A percentile compares a stretch with the other conserved stretches of the same genome.
Evolutionary conservation across 2,888 invertebrate species (phyloP).

Genomic region (Metallyticus violacea): DNA sequence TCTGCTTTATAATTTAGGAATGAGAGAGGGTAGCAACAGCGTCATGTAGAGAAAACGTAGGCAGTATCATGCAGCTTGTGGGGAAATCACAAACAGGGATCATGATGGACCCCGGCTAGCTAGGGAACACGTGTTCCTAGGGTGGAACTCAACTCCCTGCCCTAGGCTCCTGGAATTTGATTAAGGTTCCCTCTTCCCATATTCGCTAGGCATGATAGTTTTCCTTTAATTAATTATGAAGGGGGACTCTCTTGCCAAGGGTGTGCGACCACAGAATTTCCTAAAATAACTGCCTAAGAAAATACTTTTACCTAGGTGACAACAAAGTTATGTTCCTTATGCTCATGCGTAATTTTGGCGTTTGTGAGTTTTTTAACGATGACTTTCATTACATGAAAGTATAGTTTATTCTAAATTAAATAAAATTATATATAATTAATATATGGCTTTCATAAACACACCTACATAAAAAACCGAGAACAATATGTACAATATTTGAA

Average conservation of each 20-base stretch:
- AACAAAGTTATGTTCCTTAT: no score
- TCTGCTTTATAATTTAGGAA: background rate
- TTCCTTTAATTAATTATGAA: conserved; percentile 1
- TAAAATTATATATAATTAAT: no score
- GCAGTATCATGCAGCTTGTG: background rate
- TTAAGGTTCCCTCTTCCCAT: background rate
- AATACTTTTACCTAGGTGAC: no score
- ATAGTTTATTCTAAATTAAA: no score
- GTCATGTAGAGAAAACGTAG: background rate
- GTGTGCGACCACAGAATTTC: no score
- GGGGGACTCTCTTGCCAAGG: background rate
- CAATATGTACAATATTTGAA: no score
- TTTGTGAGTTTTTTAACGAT: no score
- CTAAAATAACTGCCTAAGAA: no score
- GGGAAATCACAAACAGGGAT: background rate
- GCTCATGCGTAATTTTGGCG: no score
- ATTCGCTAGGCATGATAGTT: background rate
- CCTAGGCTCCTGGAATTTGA: background rate
- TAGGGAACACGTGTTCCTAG: background rate
- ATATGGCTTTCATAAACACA: no score
- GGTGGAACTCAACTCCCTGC: background rate
- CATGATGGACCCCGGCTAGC: background rate
- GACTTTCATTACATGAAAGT: no score
- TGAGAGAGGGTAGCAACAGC: background rate
- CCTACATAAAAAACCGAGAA: no score